Evolutionary conservation across 2,888 invertebrate species (phyloP), one percentile per base, ranked within the genome.

Genomic region (Celastrina argiolus): DNA sequence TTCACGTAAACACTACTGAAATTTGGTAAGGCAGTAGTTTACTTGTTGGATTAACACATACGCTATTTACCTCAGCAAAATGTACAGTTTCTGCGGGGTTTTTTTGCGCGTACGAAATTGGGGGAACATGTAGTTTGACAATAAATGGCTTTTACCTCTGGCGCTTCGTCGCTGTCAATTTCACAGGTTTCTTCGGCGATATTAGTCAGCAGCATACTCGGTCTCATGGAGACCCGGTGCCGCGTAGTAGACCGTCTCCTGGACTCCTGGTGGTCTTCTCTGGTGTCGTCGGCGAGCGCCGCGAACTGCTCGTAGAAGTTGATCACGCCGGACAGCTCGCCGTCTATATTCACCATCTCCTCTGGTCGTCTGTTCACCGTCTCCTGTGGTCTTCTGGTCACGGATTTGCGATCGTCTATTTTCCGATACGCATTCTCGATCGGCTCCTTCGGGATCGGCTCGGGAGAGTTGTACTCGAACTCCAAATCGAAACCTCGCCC

Each of bases 281-380:
- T 84, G 1, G 72, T 73, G 45, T 88, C 86, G 73, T 88, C 87
- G 10, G 74, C 78, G 42, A 87, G 74, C 64, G 81, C 78, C 16
- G 89, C 84, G 69, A 91, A 88, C 74, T 92, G 91, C 69, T 92
- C 91, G 69, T 90, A 90, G 73, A 91, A 90, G 71, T 91, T 84
- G 18, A 82, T 80, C 12, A 80, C 81, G 14, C 80, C 82, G 14
- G 75, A 73, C 7, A 83, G 68, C 63, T 86, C 85, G n/a, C 78
- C 83, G 36, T 83, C 85, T 22, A 75, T 72, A 67, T 70, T 78
- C 12, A 75, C 71, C 1, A 71, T 74, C 63, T 78, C 78, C 10
- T 70, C 63, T 45, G 71, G 69, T 7, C n/a, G n/a, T n/a, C n/a
- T 72, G 68, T 70, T 78, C 12, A 75, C 71, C 0, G 71, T 74